Conservation (phyloP, 2,113 vertebrate genomes). For the Rhinopomastus cyanomelas region DNA sequence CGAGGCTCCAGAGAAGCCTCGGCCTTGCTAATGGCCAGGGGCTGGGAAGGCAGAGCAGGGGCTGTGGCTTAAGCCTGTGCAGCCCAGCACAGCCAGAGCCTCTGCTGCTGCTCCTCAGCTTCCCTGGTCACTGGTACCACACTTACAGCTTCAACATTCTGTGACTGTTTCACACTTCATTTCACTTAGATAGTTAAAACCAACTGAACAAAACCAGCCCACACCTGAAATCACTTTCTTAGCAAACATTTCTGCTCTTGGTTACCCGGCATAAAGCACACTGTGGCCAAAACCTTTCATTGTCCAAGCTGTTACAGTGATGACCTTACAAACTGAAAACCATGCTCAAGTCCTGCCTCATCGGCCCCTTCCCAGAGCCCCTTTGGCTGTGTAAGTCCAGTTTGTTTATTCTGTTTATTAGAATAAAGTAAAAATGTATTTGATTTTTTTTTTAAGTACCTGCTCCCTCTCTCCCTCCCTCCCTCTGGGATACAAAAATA, state of each 20-base stretch:
- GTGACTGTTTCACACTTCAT: not conserved
- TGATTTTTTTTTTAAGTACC: not conserved
- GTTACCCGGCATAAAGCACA: not conserved
- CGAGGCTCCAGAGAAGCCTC: not conserved
- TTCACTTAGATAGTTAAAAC: not conserved
- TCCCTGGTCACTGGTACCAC: fast-evolving
- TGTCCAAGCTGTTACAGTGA: not conserved
- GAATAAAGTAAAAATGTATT: not conserved
- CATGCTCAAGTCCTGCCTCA: not conserved
- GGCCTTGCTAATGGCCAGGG: not conserved
- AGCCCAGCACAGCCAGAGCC: not conserved
- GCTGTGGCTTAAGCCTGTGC: not conserved
- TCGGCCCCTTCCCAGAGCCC: not conserved
- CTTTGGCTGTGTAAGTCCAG: not conserved
- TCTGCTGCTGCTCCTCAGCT: not conserved
- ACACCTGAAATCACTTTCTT: not conserved
- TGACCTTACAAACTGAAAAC: too few species aligned
- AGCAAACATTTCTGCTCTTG: not conserved
- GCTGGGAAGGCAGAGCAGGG: not conserved
- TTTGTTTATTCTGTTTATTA: not conserved
- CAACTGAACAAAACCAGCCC: not conserved
- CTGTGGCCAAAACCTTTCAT: not conserved
- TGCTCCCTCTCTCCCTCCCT: not conserved
- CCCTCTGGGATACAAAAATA: not conserved
- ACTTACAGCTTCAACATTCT: not conserved